These are phyloP conservation scores for Pagrus major DNA, from an alignment of 2,113 vertebrate species.

Conservation along the genomic window DNA sequence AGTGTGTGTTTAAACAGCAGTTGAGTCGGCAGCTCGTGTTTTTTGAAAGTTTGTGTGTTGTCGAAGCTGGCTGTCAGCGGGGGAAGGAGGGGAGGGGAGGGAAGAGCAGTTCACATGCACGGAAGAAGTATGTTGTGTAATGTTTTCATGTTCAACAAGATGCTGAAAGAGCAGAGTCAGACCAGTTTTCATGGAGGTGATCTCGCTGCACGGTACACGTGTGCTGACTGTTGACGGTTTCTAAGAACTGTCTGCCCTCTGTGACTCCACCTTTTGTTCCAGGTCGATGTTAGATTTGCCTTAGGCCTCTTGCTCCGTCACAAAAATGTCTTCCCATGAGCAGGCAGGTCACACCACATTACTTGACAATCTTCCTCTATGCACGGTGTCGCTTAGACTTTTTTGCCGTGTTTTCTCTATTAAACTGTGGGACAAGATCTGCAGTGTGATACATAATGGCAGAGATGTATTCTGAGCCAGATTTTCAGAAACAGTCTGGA, in stretches of 20 bases:
- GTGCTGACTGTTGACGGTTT: slow-evolving; percentile 12
- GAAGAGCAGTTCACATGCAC: background rate
- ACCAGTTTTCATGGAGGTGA: slow-evolving; percentile 55
- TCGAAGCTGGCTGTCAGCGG: slow-evolving; percentile 14
- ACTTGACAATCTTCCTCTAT: background rate
- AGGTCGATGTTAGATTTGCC: slow-evolving; percentile 23
- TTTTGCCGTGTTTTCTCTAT: background rate
- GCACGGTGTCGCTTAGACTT: background rate
- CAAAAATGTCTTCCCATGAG: slow-evolving; percentile 2
- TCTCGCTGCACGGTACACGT: slow-evolving; percentile 1
- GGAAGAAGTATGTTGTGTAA: slow-evolving; percentile 43
- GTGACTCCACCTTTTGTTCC: slow-evolving; percentile 24
- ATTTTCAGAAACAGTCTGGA: background rate
- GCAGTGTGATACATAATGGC: background rate
- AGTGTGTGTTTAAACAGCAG: slow-evolving; percentile 42
- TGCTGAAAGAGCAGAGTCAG: slow-evolving; percentile 41
- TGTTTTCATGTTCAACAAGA: slow-evolving; percentile 71
- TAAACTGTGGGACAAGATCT: background rate
- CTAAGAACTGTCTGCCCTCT: slow-evolving; percentile 24
- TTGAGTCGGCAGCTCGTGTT: slow-evolving; percentile 45
- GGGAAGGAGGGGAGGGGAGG: background rate
- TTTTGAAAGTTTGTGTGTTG: slow-evolving; percentile 21
- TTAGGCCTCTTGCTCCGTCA: background rate
- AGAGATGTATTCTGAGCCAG: background rate
- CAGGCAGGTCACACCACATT: slow-evolving; percentile 8